Base-by-base conservation (phyloP, 2,888 invertebrate species). In the Ophraella communa region DNA sequence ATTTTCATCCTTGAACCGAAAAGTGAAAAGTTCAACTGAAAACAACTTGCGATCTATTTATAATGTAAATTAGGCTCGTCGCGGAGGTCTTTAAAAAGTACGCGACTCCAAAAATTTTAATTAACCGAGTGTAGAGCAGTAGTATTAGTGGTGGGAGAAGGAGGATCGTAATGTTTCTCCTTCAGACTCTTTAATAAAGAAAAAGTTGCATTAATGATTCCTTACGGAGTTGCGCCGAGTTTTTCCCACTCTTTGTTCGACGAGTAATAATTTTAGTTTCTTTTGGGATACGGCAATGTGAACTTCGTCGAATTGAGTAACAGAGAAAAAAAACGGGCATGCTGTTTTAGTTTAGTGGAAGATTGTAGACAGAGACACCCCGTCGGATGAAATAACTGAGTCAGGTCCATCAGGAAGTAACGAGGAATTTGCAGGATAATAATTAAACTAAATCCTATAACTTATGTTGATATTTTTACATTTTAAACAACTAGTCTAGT, bases 171-270 rank as follows among this genome's bases (percentile, higher is more conserved):
- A 65, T 65, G 61, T 59, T n/a, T n/a, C 65, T 80, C 79, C 79
- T 79, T 80, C 79, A 64, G 57, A 59, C 59, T 57, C 55, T 61
- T 55, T 80, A 77, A 80, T 80, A 80, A n/a, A 81, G 78, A 81
- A 81, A 81, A 81, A 81, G 78, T 81, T 80, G 78, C 80, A 81
- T 80, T 81, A 81, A 81, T 81, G 59, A 59, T 60, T 60, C 42
- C n/a, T 47, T 47, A 45, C 45, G 11, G 45, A 45, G 21, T 45
- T 45, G 45, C 45, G 45, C 10, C 45, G 21, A 10, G n/a, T 45
- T 45, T 45, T 45, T 20, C 44, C 45, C 45, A 17, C 39, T 39
- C 45, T 20, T 45, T 45, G 20, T 45, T 45, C 21, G n/a, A n/a
- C n/a, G 21, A 21, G 21, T 21, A 10, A 11, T 45, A 45, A 21